These are phyloP conservation scores for Phylloscopus trochiloides DNA, from an alignment of 2,113 vertebrate genomes.

Conservation along the genomic window DNA sequence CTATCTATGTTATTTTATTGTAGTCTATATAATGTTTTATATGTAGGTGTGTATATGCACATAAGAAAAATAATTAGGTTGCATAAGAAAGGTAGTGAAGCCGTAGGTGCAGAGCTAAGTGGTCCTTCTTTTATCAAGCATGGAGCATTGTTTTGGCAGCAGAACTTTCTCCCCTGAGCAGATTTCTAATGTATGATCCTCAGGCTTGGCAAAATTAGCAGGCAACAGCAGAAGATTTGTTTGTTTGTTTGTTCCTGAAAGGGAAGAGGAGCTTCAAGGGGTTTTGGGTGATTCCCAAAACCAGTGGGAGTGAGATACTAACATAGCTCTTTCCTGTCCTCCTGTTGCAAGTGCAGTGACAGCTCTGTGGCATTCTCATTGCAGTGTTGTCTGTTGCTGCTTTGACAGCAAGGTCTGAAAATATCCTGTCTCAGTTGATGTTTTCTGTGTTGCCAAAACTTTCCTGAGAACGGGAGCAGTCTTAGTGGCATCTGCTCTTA, in stretches of 20 bases:
- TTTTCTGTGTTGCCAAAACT: slow-evolving; percentile 6
- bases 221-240: neutral
- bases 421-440: neutral
- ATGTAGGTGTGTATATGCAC: neutral
- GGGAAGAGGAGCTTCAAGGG: neutral
- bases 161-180: neutral
- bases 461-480: neutral
- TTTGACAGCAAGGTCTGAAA: slow-evolving; percentile 17
- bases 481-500: neutral
- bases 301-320: neutral
- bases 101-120: neutral
- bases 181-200: neutral
- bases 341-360: neutral
- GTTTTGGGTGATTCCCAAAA: slow-evolving; percentile 5
- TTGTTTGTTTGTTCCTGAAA: neutral
- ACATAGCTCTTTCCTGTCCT: neutral
- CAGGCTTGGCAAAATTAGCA: neutral
- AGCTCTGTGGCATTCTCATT: neutral
- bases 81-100: neutral
- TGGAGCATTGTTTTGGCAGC: neutral
- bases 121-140: neutral
- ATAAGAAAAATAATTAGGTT: neutral
- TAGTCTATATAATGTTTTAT: neutral
- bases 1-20: neutral
- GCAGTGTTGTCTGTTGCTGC: neutral